Conservation (phyloP, 2,888 invertebrate species). For the Macrophya annulata region DNA sequence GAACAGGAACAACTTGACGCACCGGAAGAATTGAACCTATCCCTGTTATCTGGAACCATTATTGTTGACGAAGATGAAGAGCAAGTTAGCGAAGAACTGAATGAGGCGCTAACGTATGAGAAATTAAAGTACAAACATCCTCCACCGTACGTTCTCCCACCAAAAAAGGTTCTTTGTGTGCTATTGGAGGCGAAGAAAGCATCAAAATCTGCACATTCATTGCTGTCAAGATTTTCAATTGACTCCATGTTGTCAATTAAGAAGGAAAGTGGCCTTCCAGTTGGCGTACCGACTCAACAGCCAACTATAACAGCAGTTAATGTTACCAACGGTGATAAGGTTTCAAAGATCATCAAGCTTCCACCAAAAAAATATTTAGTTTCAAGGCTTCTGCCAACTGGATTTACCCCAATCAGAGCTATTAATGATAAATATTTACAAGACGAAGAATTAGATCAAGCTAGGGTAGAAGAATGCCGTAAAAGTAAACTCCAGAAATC, state of each 20-base stretch:
- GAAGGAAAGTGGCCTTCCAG: conserved; percentile 63
- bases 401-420: conserved; percentile 73
- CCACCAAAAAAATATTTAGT: conserved; percentile 72
- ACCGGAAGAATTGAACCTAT: conserved; percentile 72
- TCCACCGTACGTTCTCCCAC: conserved; percentile 72
- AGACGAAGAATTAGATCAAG: conserved; percentile 63
- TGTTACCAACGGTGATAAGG: conserved; percentile 50
- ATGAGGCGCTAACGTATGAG: conserved; percentile 67
- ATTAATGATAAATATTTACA: conserved; percentile 73
- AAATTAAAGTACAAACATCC: conserved; percentile 73
- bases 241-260: conserved; percentile 74
- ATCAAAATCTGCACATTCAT: conserved; percentile 72
- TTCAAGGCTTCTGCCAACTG: conserved; percentile 69
- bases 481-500: conserved; percentile 36
- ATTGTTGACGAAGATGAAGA: conserved; percentile 64
- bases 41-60: conserved; percentile 72
- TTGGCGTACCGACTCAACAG: conserved; percentile 47
- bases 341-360: conserved; percentile 73
- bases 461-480: conserved; percentile 60
- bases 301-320: conserved; percentile 58
- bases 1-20: conserved; percentile 70
- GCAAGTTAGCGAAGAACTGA: conserved; percentile 57
- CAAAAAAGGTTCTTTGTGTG: conserved; percentile 69
- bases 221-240: conserved; percentile 76
- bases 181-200: conserved; percentile 74